Evolutionary conservation across 2,113 vertebrate species (phyloP).

Genomic region (Stictonetta naevosa): DNA sequence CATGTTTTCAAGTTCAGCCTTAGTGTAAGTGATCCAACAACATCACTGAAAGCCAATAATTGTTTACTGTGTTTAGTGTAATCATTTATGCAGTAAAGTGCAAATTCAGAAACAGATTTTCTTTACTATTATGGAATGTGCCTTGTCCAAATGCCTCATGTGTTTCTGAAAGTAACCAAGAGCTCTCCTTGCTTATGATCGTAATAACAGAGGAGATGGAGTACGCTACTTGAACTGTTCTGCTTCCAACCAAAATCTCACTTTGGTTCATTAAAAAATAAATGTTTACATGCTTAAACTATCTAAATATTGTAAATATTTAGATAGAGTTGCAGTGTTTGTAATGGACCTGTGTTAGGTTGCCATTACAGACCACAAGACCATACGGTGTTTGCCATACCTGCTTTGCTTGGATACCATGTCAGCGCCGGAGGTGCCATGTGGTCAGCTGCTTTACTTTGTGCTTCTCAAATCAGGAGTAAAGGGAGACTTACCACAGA

Average conservation of each 20-base stretch:
- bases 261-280: not conserved
- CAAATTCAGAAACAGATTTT: not conserved
- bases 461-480: accelerated
- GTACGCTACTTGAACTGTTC: not conserved
- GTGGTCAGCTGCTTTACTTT: not conserved
- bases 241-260: not conserved
- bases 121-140: not conserved
- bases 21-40: not conserved
- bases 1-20: not conserved
- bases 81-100: not conserved
- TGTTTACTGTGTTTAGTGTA: not conserved
- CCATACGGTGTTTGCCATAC: not conserved
- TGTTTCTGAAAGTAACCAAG: not conserved
- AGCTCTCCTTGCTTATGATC: not conserved
- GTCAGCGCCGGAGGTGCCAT: not conserved
- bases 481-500: accelerated
- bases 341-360: not conserved
- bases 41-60: not conserved
- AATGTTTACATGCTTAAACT: not conserved
- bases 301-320: not conserved
- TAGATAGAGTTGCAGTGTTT: not conserved
- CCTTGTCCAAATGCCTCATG: not conserved
- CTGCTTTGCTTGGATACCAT: not conserved
- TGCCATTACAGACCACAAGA: not conserved
- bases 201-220: not conserved